A percentile compares a stretch with the other conserved stretches of the same genome.
phyloP scores from a whole-genome alignment of 1,140 invertebrate genomes.

The Galleria mellonella region DNA sequence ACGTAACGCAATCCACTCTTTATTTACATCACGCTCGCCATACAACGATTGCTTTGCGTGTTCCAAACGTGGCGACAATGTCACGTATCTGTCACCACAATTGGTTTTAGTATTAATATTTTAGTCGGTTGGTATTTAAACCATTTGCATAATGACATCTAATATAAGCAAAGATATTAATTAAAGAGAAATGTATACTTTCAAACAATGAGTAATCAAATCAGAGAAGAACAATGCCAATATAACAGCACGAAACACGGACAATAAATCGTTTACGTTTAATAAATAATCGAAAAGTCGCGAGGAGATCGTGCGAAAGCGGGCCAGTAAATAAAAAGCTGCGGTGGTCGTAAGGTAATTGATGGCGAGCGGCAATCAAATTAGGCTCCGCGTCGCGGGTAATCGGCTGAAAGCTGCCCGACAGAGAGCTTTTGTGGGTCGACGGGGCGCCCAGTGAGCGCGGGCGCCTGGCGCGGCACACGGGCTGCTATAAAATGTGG shows the following conservation, averaged over 20 bases:
- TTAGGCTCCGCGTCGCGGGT: constrained; percentile 59
- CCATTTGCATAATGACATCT: constrained; percentile 12
- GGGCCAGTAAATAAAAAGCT: constrained; percentile 56
- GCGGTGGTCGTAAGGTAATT: constrained; percentile 53
- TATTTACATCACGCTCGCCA: constrained; percentile 31
- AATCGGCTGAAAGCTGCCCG: constrained; percentile 65
- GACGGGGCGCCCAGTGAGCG: constrained; percentile 8
- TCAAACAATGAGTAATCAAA: constrained; percentile 43
- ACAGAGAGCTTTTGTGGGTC: constrained; percentile 48
- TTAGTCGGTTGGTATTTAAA: constrained; percentile 3
- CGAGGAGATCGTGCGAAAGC: constrained; percentile 30
- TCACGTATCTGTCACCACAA: constrained; percentile 8
- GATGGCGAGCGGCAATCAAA: constrained; percentile 66
- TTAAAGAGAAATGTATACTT: too few relatives aligned
- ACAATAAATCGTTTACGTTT: constrained; percentile 42
- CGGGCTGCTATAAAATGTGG: not conserved
- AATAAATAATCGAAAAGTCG: constrained; percentile 35
- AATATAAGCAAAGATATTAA: too few relatives aligned
- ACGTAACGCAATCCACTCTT: constrained; percentile 37
- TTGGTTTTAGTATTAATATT: constrained; percentile 7
- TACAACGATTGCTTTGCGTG: constrained; percentile 23
- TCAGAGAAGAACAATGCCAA: constrained; percentile 38
- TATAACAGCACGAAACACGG: constrained; percentile 27
- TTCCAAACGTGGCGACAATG: constrained; percentile 10
- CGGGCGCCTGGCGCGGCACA: not conserved